Conservation (phyloP, 2,797 vertebrate species). For the Enteromius viviparus region DNA sequence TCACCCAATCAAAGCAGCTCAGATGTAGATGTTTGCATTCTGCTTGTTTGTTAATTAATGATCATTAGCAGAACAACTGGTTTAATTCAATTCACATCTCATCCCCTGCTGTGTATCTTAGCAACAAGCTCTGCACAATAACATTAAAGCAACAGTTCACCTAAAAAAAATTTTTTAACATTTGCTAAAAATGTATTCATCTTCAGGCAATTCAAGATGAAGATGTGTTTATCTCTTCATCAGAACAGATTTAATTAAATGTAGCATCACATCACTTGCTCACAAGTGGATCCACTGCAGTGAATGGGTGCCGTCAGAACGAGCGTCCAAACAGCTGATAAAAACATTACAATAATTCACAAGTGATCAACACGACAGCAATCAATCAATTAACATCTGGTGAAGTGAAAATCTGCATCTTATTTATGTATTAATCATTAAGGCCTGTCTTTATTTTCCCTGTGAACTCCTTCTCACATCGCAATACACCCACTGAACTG, state of each 20-base stretch:
- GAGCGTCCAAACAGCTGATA: background rate
- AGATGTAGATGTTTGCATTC: background rate
- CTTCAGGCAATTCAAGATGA: background rate
- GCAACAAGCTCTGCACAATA: constrained; percentile 1
- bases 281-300: background rate
- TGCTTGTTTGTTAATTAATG: background rate
- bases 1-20: constrained; percentile 4
- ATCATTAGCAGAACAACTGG: constrained; percentile 6
- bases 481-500: background rate
- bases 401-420: background rate
- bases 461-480: background rate
- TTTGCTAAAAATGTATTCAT: background rate
- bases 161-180: background rate
- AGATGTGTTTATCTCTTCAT: background rate
- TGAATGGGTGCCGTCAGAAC: background rate
- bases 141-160: background rate
- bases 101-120: background rate
- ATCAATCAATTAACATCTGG: background rate
- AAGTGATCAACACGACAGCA: background rate
- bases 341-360: background rate
- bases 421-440: background rate
- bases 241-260: background rate
- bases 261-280: background rate
- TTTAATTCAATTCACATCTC: background rate
- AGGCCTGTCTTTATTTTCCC: background rate